Evolutionary conservation across 2,888 invertebrate species (phyloP), one percentile per base, ranked within the genome.

Genomic region (Agelastica alni): DNA sequence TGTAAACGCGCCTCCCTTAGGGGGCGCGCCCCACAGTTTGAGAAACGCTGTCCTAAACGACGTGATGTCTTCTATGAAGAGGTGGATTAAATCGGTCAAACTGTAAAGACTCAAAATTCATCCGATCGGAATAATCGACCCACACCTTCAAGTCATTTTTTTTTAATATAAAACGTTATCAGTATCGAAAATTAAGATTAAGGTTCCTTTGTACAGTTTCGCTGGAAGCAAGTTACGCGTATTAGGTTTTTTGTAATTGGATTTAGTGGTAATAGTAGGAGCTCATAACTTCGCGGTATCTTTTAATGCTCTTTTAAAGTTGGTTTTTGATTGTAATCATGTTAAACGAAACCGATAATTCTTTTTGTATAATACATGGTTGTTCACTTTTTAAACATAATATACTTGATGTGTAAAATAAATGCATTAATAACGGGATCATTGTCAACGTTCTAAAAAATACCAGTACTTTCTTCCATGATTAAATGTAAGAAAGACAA

Each of bases 191-290:
- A 22, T 45, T 34, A 14, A 34, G 22, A 45, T 34, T 45, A 45
- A 12, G 45, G 22, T 34, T 34, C 20, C 22, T 45, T 46, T 46
- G 36, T 46, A 14, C 46, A n/a, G 18, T 46, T 46, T 46, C 10
- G 46, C 46, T 37, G 46, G 46, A 46, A 46, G 46, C 46, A 17
- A 37, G 26, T 46, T 37, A 46, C 46, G 46, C 36, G 28, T 46
- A 28, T 46, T 36, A 46, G 16, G 36, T 26, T 46, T 46, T n/a
- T 36, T 46, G 37, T 46, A 46, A 46, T 46, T 46, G 37, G 36
- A 46, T 46, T 46, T 46, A 39, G 12, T 12, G 37, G 10, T n/a
- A 10, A 39, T 12, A 39, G 20, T 39, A 18, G 18, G 16, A n/a
- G 34, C 20, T 26, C 9, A 20, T 10, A 12, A 9, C 20, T 4